phyloP scores from a whole-genome alignment of 2,888 invertebrate genomes.

The Halictus ligatus region DNA sequence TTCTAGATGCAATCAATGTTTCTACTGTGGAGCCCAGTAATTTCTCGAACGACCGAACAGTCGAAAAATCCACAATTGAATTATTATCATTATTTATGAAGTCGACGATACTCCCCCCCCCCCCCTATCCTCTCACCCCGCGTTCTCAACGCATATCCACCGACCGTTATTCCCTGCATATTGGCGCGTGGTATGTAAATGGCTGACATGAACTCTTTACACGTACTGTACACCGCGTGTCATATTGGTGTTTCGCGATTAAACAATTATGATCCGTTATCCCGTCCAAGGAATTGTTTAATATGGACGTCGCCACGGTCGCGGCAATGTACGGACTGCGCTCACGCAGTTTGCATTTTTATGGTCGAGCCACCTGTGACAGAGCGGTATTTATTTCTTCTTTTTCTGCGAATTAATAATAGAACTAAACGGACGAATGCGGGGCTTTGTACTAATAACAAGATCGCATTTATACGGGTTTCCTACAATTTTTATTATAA shows the following conservation, averaged over 20 bases:
- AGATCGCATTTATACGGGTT: too few relatives aligned
- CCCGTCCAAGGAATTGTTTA: constrained; percentile 19
- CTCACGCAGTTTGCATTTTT: neutral
- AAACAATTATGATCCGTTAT: constrained; percentile 59
- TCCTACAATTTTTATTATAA: too few relatives aligned
- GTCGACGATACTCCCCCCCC: constrained; percentile 24
- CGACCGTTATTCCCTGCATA: constrained; percentile 54
- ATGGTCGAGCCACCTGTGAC: neutral
- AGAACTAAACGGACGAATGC: too few relatives aligned
- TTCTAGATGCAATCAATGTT: constrained; percentile 48
- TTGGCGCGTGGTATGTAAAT: constrained; percentile 50
- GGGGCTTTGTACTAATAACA: too few relatives aligned
- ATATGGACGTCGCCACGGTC: neutral
- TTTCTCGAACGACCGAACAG: constrained; percentile 54
- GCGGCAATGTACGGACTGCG: neutral
- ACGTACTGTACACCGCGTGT: constrained; percentile 26
- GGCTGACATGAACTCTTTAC: constrained; percentile 40
- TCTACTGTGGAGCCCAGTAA: constrained; percentile 50
- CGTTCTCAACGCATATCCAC: neutral
- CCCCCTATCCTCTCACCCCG: neutral
- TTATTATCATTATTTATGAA: constrained; percentile 67
- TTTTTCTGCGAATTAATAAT: neutral
- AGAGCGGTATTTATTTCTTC: neutral
- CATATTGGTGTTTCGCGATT: constrained; percentile 46
- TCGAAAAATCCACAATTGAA: constrained; percentile 65